Base-by-base conservation (phyloP, 2,888 invertebrate genomes). In the Unio pictorum region DNA sequence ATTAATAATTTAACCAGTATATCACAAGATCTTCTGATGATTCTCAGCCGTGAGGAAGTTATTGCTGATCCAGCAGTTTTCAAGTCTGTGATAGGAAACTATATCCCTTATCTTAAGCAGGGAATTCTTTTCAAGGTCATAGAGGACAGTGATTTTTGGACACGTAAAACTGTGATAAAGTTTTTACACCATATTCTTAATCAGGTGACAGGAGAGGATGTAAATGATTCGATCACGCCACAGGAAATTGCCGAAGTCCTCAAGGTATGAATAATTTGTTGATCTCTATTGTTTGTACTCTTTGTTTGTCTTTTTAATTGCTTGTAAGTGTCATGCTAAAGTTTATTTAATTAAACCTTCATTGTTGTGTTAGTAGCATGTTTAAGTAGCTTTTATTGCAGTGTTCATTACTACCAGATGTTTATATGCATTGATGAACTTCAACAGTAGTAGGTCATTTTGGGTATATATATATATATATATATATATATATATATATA, bases 161-260 rank as follows among this genome's bases (percentile, higher is more conserved):
- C 69, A 65, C 76, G 76, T 55, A 65, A 72, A 60, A 67, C 67
- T 55, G 69, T 76, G 60, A 69, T 73, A 55, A 71, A 64, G 8
- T 71, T 80, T 61, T 26, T 80, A 30, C 56, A 72, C 2, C 71
- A 73, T 62, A 67, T 69, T 56, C 57, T 78, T 61, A 71, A 68
- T n/a, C 70, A 72, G 64, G 54, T 69, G 45, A 73, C 72, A 23
- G 23, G 55, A 20, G 61, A 65, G 58, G 64, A 63, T 54, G 61
- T 67, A 7, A 72, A 74, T 11, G 54, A 66, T 15, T 55, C 59
- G 17, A 60, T 77, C 4, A 69, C 72, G n/a, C 81, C 85, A 2
- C 28, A 72, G 17, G 76, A 81, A 69, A 73, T 82, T 26, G 85
- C 82, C 28, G 71, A 76, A 61, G 58, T 80, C 26, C 70, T 84